Evolutionary conservation across 2,797 vertebrate species (phyloP), one percentile per base, ranked within the genome.

Genomic region (Rhinatrema bivittatum): DNA sequence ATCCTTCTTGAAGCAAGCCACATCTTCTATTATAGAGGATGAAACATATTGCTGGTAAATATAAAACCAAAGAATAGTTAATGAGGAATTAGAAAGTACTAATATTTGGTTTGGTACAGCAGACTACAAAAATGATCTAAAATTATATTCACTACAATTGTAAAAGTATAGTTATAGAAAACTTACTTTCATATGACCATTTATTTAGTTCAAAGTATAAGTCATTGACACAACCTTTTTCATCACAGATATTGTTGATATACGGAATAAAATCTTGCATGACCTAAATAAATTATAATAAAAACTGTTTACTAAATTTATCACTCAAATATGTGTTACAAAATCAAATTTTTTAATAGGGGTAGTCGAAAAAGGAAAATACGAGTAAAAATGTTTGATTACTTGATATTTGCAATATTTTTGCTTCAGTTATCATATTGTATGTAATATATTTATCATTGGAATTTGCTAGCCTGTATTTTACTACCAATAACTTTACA

Each of bases 121-220:
- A n/a, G n/a, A n/a, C n/a, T n/a, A n/a, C n/a, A n/a, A n/a, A n/a
- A n/a, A n/a, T n/a, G n/a, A n/a, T n/a, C n/a, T n/a, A n/a, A n/a
- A n/a, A n/a, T n/a, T n/a, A n/a, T n/a, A n/a, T n/a, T n/a, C 31
- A 20, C 12, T 5, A 11, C 12, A 2, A 17, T 9, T 25, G 8
- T 20, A 6, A 14, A 12, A 16, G 25, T 2, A 32, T 20, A 4
- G 1, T 16, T 6, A 25, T 3, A 2, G 3, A 20, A 9, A 15
- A 42, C 47, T 50, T 38, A 50, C 47, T 42, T 33, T 50, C 47
- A 50, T 50, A 50, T 32, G 47, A 24, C 8, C 36, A 23, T 33
- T 50, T 50, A 29, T 50, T 50, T 5, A 50, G 34, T 32, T 50
- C 47, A 38, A 42, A 31, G 35, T 50, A 43, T 29, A 50, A 20